Evolutionary conservation across 1,140 invertebrate species (phyloP).

Genomic region (Drosophila kanapiae): DNA sequence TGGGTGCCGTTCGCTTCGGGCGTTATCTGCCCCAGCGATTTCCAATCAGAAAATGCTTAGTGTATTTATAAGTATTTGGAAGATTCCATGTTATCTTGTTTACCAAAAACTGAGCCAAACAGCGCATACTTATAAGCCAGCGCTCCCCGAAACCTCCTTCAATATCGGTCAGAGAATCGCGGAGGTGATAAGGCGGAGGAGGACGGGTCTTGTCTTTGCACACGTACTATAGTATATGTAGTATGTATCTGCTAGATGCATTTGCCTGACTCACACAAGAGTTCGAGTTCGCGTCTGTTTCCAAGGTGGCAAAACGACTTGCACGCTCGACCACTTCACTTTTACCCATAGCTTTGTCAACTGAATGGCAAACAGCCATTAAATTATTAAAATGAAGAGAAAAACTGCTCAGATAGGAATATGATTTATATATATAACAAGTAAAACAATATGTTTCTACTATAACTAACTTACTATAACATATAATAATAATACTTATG

Average conservation of each 20-base stretch:
- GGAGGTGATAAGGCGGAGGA: not conserved
- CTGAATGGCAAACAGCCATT: not conserved
- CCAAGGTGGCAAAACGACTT: conserved; percentile 6
- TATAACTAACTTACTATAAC: no score
- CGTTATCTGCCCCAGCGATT: conserved; percentile 57
- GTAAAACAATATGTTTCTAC: no score
- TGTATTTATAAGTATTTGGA: conserved; percentile 31
- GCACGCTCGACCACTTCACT: conserved; percentile 4
- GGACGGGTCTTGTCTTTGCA: conserved; percentile 4
- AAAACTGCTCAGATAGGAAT: no score
- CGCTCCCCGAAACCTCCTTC: not conserved
- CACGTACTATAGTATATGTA: not conserved
- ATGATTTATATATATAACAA: no score
- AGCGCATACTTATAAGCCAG: conserved; percentile 25
- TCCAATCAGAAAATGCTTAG: conserved; percentile 53
- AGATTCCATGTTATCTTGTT: conserved; percentile 63
- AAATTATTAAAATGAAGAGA: not conserved
- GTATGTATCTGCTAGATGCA: conserved; percentile 12
- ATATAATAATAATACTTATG: no score
- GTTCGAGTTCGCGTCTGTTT: not conserved
- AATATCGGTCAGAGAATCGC: conserved; percentile 14
- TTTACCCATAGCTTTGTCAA: not conserved
- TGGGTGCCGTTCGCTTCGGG: not conserved
- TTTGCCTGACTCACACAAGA: not conserved
- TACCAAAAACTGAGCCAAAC: conserved; percentile 35